These are phyloP conservation scores for Porites lobata DNA, from an alignment of 92 coral and sea anemone genomes.

Conservation along the genomic window DNA sequence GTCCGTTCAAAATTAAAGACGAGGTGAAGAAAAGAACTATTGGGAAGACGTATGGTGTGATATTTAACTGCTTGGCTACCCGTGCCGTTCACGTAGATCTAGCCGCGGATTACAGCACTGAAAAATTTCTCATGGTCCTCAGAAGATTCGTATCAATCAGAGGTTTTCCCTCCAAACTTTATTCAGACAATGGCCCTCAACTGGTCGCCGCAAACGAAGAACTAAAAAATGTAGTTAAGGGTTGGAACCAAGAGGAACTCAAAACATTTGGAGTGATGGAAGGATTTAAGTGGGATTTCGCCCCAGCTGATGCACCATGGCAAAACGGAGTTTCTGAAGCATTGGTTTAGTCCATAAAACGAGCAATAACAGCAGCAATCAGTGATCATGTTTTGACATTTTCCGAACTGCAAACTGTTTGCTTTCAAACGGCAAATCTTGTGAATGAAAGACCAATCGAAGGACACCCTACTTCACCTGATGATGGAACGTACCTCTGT, in stretches of 20 bases:
- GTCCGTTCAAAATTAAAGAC: no score
- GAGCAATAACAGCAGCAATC: constrained; percentile 42
- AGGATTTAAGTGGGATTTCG: constrained; percentile 60
- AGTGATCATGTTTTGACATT: constrained; percentile 57
- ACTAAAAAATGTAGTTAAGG: constrained; percentile 40
- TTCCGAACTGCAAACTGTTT: constrained; percentile 68
- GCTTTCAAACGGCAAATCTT: constrained; percentile 63
- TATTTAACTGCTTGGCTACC: background rate
- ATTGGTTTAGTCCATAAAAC: constrained; percentile 62
- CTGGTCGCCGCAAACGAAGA: constrained; percentile 68
- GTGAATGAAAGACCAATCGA: background rate
- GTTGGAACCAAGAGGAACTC: constrained; percentile 54
- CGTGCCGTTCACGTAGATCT: constrained; percentile 5
- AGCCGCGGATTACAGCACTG: background rate
- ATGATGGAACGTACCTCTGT: constrained; percentile 59
- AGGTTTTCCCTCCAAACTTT: constrained; percentile 55
- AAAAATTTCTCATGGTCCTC: no score
- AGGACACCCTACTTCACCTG: constrained; percentile 65
- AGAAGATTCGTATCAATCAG: background rate
- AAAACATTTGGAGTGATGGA: constrained; percentile 62
- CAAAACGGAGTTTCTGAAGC: constrained; percentile 72
- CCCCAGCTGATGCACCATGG: constrained; percentile 75
- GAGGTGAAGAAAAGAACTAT: background rate
- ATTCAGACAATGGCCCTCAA: constrained; percentile 69
- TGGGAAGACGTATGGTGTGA: background rate